Percentiles rank a stretch among this genome's conserved stretches.
Conservation (phyloP, 2,888 invertebrate species). For the Flabesymbios commensalis region DNA sequence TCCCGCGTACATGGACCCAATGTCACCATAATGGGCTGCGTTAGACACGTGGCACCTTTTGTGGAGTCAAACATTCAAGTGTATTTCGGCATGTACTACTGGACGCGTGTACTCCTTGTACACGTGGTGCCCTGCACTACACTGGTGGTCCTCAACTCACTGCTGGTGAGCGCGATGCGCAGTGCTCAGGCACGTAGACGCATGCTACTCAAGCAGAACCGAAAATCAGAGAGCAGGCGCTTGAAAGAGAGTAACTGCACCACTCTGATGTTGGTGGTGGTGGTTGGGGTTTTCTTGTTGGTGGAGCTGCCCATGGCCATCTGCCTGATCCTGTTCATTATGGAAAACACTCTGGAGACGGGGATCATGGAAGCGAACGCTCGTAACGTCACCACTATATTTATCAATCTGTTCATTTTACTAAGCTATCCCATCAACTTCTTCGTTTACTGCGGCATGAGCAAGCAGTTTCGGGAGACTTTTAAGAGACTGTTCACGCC, state of each 20-base stretch:
- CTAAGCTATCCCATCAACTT: conserved; percentile 92
- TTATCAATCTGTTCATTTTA: conserved; percentile 89
- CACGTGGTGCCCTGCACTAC: conserved; percentile 80
- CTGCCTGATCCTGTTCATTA: conserved; percentile 73
- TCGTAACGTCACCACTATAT: conserved; percentile 52
- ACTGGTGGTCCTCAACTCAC: conserved; percentile 17
- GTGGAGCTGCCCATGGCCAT: conserved; percentile 63
- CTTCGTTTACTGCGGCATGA: conserved; percentile 96
- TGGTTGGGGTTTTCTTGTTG: conserved; percentile 63
- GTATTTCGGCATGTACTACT: conserved; percentile 2
- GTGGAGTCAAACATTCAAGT: neutral
- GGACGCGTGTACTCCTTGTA: conserved; percentile 5
- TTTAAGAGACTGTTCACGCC: conserved; percentile 71
- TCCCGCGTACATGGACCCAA: conserved; percentile 58
- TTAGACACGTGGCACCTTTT: neutral
- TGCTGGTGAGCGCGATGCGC: conserved; percentile 83
- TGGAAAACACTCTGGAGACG: conserved; percentile 60
- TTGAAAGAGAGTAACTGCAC: conserved; percentile 58
- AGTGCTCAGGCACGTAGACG: conserved; percentile 80
- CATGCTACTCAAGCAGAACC: conserved; percentile 74
- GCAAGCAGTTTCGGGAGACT: conserved; percentile 90
- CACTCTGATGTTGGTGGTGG: conserved; percentile 36
- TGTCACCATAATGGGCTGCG: conserved; percentile 20
- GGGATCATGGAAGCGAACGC: conserved; percentile 5
- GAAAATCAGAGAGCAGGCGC: conserved; percentile 55